Base-by-base conservation (phyloP, 1,140 invertebrate genomes). In the Psix sp. region DNA sequence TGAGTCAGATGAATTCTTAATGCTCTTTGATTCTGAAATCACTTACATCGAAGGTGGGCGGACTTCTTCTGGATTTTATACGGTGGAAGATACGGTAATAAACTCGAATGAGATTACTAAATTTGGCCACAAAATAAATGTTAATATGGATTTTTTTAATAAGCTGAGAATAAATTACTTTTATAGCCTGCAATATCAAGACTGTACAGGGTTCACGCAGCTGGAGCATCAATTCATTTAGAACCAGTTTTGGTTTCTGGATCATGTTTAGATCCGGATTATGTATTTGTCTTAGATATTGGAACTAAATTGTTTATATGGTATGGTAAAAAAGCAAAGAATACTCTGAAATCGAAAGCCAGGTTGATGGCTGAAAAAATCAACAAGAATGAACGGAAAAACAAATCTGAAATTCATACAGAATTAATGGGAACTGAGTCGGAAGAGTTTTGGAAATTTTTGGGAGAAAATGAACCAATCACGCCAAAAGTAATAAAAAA, bases 301-400 rank as follows among this genome's bases (percentile, higher is more conserved):
- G 96, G 96, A 5, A 90, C 92, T 39, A 92, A 92, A 78, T 94
- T 99, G 65, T 98, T 92, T 84, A 90, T 99, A 57, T 99, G 98
- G 97, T 93, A 92, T 83, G 97, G 98, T 7, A 93, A 93, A 67
- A 94, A 93, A 78, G 93, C 96, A 0, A 99, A 98, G 86, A 97
- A 96, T 79, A 98, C 97, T 0, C 89, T 99, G 0, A 96, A 96
- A 80, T 98, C 96, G 0, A 99, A 99, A 87, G 93, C 96, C 0
- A 91, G 98, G 45, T 87, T 99, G 2, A 93, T 99, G 88, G 95
- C 97, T 1, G 98, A 99, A 84, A 99, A 99, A 86, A 97, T 99
- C 26, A 99, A 99, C 83, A 99, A 99, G 88, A 96, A 98, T 83
- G 98, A 99, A 87, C 88, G 98, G 13, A 99, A 99, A 84, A 96